Base-by-base conservation (phyloP, 2,797 vertebrate species). In the Somateria mollissima region DNA sequence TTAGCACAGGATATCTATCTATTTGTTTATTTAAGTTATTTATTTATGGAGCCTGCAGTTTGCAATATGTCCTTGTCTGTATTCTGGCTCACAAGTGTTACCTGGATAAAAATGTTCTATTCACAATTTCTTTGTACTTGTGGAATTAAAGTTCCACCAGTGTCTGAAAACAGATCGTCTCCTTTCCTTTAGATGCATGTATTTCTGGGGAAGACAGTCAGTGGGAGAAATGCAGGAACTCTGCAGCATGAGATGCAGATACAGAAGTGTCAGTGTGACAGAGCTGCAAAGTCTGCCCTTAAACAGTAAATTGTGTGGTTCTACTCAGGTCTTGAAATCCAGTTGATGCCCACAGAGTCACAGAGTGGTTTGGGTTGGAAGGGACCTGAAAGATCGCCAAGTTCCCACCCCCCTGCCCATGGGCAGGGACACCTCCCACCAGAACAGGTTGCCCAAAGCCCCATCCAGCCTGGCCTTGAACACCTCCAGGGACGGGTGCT, bases 301-400 rank as follows among this genome's bases (percentile, higher is more conserved):
- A 87, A 87, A 92, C 16, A 79, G 30, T 14, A 32, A 60, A 70
- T 73, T 61, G 49, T 39, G 70, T 27, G 27, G 34, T 34, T 89
- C 43, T 28, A 34, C 37, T 71, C 34, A n/a, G 39, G 34, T 94
- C 95, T 92, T 77, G 56, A 95, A 91, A 88, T 88, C 47, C 67
- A 45, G 43, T 62, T 82, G 8, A 3, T 73, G 49, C 36, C 54
- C 49, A 49, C 49, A 49, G 24, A 49, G 24, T 13, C 49, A 49
- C 24, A 49, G 49, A 13, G 22, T 25, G 49, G 49, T 49, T 25
- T 49, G 49, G 22, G 49, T 25, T 25, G 49, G 49, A 49, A 49
- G 49, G 13, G 24, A 49, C 49, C 49, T 25, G 24, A 25, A 25
- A 49, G 24, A 49, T 24, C 24, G 13, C 13, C 24, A 24, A 49